Evolutionary conservation across 2,888 invertebrate genomes (phyloP).

Genomic region (Calameuta filiformis): DNA sequence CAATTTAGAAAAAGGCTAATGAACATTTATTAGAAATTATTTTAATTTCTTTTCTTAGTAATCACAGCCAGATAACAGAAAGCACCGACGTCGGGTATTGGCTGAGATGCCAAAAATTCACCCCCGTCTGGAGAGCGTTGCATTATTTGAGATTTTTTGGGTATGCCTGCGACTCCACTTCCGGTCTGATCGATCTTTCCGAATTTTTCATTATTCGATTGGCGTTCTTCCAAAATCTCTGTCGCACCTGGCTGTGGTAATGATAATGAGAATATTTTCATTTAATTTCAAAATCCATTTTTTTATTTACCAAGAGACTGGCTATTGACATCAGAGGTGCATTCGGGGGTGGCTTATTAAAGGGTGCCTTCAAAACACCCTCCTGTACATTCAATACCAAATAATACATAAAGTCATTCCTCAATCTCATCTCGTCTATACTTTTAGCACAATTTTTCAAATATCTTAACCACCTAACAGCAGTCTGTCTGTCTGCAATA

Average conservation of each 20-base stretch:
- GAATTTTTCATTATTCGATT: background rate
- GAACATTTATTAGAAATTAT: background rate
- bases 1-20: background rate
- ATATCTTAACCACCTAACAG: constrained; percentile 68
- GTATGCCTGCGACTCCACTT: background rate
- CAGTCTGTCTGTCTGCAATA: constrained; percentile 64
- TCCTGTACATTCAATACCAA: constrained; percentile 67
- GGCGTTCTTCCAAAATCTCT: constrained; percentile 15
- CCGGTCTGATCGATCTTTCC: constrained; percentile 19
- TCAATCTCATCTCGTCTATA: constrained; percentile 68
- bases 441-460: constrained; percentile 65
- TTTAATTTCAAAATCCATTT: background rate
- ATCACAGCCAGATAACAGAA: constrained; percentile 72
- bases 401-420: constrained; percentile 70
- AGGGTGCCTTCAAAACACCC: constrained; percentile 67
- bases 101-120: constrained; percentile 70
- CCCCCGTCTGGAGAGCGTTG: constrained; percentile 71
- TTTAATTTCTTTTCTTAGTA: constrained; percentile 43
- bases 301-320: constrained; percentile 61
- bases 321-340: constrained; percentile 65
- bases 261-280: background rate
- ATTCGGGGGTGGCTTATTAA: constrained; percentile 67
- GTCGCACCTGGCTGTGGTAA: constrained; percentile 11
- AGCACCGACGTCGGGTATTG: constrained; percentile 70
- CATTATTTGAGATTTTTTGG: constrained; percentile 64